phyloP scores from a whole-genome alignment of 2,113 vertebrate genomes.

The Pseudolaguvia tuberculata region DNA sequence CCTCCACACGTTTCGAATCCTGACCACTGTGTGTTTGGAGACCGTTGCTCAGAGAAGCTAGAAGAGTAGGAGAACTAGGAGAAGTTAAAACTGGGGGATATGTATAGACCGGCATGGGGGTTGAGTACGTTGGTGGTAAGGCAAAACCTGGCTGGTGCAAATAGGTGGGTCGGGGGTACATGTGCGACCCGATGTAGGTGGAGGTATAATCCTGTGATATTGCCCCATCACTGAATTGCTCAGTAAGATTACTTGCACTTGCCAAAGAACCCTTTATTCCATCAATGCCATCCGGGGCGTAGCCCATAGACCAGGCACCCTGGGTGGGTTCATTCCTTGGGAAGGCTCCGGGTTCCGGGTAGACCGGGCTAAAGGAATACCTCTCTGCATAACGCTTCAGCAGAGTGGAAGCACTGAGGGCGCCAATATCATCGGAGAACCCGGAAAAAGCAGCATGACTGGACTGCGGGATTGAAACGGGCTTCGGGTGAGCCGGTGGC shows the following conservation, averaged over 20 bases:
- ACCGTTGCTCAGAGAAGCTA: constrained; percentile 70
- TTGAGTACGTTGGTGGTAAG: constrained; percentile 74
- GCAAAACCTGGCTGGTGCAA: constrained; percentile 71
- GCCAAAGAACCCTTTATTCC: constrained; percentile 74
- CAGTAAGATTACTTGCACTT: constrained; percentile 64
- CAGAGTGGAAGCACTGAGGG: constrained; percentile 89
- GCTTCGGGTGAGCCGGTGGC: constrained; percentile 81
- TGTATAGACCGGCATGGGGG: constrained; percentile 66
- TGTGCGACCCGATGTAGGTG: constrained; percentile 68
- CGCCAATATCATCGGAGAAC: constrained; percentile 91
- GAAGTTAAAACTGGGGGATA: constrained; percentile 67
- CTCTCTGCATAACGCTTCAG: constrained; percentile 95
- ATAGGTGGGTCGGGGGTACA: constrained; percentile 66
- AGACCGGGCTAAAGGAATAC: constrained; percentile 70
- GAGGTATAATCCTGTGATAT: constrained; percentile 80
- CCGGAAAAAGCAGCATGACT: constrained; percentile 77
- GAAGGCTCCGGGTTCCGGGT: constrained; percentile 76
- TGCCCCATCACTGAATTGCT: constrained; percentile 62
- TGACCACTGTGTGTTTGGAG: constrained; percentile 54
- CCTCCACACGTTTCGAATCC: constrained; percentile 41
- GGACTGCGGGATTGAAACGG: constrained; percentile 74
- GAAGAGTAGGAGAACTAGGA: constrained; percentile 76
- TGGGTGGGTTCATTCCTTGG: constrained; percentile 70
- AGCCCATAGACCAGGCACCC: constrained; percentile 78
- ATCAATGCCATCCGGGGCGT: constrained; percentile 76